A percentile compares a stretch with the other conserved stretches of the same genome.
These are phyloP conservation scores for Sclerurus mexicanus DNA, from an alignment of 2,113 vertebrate genomes.

Conservation along the genomic window DNA sequence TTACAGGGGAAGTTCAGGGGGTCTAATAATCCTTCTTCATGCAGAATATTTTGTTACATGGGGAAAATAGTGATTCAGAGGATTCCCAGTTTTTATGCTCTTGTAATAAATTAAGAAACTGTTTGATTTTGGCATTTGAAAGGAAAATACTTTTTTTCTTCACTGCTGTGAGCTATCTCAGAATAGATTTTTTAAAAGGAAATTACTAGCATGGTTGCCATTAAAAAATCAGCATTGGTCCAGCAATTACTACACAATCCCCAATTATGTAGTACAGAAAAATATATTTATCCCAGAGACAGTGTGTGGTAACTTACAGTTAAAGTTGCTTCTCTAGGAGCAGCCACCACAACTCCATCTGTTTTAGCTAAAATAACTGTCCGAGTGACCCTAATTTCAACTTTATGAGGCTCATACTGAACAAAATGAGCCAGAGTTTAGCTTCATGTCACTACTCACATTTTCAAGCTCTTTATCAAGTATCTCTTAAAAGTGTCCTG, in stretches of 20 bases:
- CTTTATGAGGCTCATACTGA: constrained; percentile 61
- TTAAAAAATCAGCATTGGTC: background rate
- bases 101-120: background rate
- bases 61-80: background rate
- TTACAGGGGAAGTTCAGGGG: constrained; percentile 35
- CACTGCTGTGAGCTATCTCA: background rate
- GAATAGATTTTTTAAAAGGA: background rate
- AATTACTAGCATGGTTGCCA: background rate
- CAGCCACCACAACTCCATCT: constrained; percentile 55
- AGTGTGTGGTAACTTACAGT: background rate
- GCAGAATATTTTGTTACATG: constrained; percentile 44
- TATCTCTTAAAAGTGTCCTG: constrained; percentile 68
- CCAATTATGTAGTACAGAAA: constrained; percentile 9
- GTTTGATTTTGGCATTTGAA: background rate
- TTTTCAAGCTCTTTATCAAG: constrained; percentile 70
- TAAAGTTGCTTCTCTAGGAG: constrained; percentile 55
- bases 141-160: background rate
- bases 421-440: constrained; percentile 68
- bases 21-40: constrained; percentile 18
- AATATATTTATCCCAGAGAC: constrained; percentile 36
- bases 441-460: constrained; percentile 60
- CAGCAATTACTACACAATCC: background rate
- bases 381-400: constrained; percentile 69
- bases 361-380: constrained; percentile 68
- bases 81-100: background rate